Conservation (phyloP, 2,113 vertebrate species). For the Capra hircus region DNA sequence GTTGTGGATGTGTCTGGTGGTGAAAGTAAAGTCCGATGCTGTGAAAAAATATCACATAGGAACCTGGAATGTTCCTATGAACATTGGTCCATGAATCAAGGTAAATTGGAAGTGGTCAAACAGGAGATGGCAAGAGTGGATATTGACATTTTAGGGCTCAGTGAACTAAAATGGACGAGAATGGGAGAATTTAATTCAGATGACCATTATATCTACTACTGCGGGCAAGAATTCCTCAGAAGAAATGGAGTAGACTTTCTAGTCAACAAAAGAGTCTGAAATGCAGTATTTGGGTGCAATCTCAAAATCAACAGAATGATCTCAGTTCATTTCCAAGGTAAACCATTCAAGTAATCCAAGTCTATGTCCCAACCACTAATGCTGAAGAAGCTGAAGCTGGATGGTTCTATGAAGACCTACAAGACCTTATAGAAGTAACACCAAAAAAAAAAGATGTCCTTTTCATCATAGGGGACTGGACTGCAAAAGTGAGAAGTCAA, state of each 20-base stretch:
- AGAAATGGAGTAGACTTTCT: neutral
- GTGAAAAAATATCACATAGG: neutral
- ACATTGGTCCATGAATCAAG: neutral
- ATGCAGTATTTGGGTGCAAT: neutral
- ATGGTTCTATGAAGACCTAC: neutral
- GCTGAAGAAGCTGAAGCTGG: neutral
- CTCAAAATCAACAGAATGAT: neutral
- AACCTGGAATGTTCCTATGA: neutral
- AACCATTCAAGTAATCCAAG: neutral
- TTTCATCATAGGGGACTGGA: neutral
- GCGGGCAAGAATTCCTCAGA: neutral
- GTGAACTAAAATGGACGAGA: neutral
- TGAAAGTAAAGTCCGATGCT: neutral
- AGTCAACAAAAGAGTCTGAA: neutral
- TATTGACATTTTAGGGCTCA: neutral
- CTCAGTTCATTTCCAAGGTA: neutral
- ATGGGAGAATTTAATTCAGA: neutral
- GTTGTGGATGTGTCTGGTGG: neutral
- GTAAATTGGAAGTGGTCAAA: neutral
- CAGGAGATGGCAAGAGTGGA: neutral
- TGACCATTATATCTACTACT: neutral
- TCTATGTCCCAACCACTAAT: neutral
- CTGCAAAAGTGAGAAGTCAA: neutral
- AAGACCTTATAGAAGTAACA: neutral
- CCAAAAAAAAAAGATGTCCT: neutral